phyloP scores from a whole-genome alignment of 2,888 invertebrate genomes.

The Oxyteleia sp. region DNA sequence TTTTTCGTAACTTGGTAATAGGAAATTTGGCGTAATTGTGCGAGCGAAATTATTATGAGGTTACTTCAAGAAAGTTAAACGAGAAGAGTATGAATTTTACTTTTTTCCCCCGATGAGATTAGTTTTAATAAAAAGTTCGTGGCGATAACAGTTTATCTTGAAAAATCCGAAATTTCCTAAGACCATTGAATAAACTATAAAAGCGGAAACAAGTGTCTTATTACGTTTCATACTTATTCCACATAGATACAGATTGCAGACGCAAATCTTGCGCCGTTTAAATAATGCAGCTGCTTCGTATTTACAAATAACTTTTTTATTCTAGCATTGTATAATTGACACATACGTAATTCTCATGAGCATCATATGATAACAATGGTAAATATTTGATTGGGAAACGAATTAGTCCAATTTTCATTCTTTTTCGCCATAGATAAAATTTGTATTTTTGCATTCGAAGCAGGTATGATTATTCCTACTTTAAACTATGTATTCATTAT shows the following conservation, averaged over 20 bases:
- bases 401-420: constrained; percentile 1
- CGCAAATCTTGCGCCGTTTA: constrained; percentile 25
- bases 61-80: neutral
- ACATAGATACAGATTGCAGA: constrained; percentile 61
- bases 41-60: constrained; percentile 18
- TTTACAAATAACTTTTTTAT: constrained; percentile 42
- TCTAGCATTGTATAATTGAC: constrained; percentile 61
- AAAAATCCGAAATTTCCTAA: constrained; percentile 65
- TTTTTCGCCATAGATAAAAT: neutral
- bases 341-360: constrained; percentile 30
- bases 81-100: constrained; percentile 21
- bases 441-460: neutral
- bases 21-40: constrained; percentile 46
- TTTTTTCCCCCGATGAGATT: constrained; percentile 27
- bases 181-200: constrained; percentile 62
- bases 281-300: constrained; percentile 34
- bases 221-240: constrained; percentile 46
- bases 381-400: constrained; percentile 39
- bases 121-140: constrained; percentile 43
- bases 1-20: constrained; percentile 41
- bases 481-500: neutral
- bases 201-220: constrained; percentile 58
- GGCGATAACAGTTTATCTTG: constrained; percentile 30
- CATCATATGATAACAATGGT: constrained; percentile 40
- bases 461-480: neutral